Evolutionary conservation across 30 jellyfish, hydroid and myxozoan genomes (phyloP).

Genomic region (Turritopsis dohrnii): DNA sequence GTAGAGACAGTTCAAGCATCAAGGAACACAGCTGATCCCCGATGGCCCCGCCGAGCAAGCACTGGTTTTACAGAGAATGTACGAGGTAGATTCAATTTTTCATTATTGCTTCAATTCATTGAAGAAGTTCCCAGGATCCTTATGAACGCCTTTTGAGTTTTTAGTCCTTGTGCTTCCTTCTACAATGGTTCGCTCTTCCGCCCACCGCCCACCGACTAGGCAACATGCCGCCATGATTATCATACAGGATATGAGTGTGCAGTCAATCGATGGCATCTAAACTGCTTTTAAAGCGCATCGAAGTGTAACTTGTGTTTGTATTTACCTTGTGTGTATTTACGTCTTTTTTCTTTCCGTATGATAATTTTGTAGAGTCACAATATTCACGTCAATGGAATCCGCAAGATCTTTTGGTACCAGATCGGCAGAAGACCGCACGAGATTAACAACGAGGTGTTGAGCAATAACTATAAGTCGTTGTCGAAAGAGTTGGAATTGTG

Average conservation of each 20-base stretch:
- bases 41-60: slow-evolving; percentile 39
- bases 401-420: slow-evolving; percentile 15
- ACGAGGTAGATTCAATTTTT: slow-evolving; percentile 27
- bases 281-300: no score
- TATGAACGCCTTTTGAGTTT: neutral
- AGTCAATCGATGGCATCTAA: no score
- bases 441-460: neutral
- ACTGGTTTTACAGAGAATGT: slow-evolving; percentile 37
- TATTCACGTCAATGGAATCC: slow-evolving; percentile 31
- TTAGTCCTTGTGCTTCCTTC: neutral
- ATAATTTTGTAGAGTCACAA: slow-evolving; percentile 40
- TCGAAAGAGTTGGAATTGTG: slow-evolving; percentile 30
- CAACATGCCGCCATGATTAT: no score
- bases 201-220: no score
- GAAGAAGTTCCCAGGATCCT: neutral
- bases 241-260: no score
- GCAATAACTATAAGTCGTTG: neutral
- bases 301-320: neutral
- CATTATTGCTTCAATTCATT: no score
- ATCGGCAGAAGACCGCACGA: neutral
- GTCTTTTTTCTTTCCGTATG: no score
- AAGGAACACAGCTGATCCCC: slow-evolving; percentile 36
- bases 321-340: no score
- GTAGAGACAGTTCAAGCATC: slow-evolving; percentile 36
- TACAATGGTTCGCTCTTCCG: no score